A percentile compares a stretch with the other conserved stretches of the same genome.
These are phyloP conservation scores for Eunapius fragilis DNA, from an alignment of 37 sponge, comb jelly and placozoan genomes.

Conservation along the genomic window DNA sequence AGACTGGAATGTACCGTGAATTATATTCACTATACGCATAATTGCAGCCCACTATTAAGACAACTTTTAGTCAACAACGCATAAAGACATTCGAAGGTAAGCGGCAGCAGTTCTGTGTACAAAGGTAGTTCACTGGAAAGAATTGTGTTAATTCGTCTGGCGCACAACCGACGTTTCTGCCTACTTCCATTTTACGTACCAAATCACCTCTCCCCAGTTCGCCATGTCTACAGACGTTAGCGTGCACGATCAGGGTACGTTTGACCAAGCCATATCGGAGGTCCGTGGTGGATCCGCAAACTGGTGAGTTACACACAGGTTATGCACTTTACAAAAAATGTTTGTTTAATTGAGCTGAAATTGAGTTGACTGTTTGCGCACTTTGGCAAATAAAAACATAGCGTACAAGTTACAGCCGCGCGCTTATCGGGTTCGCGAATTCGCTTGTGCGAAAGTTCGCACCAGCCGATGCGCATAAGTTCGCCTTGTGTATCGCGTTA, in stretches of 20 bases:
- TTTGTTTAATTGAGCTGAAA: not conserved
- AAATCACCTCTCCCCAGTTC: not conserved
- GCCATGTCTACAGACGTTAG: constrained; percentile 73
- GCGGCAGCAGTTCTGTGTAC: not conserved
- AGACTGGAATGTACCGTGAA: not conserved
- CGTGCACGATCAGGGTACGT: constrained; percentile 43
- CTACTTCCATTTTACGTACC: not conserved
- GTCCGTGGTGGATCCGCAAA: constrained; percentile 73
- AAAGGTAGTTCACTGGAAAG: not conserved
- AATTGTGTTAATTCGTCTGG: not conserved
- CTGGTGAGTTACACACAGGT: constrained; percentile 71
- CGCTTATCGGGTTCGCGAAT: not conserved
- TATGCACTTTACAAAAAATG: not conserved
- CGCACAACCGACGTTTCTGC: not conserved
- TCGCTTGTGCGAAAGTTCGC: not conserved
- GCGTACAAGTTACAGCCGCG: not conserved
- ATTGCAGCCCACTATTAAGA: not conserved
- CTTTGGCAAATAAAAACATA: not conserved
- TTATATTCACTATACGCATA: not conserved
- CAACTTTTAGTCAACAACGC: not conserved
- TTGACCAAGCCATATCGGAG: constrained; percentile 54
- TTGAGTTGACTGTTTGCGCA: not conserved
- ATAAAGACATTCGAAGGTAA: not conserved
- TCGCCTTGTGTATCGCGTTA: too few species aligned
- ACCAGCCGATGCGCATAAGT: not conserved